Evolutionary conservation across 2,888 invertebrate species (phyloP), one percentile per base, ranked within the genome.

Genomic region (Phymatocera aterrima): DNA sequence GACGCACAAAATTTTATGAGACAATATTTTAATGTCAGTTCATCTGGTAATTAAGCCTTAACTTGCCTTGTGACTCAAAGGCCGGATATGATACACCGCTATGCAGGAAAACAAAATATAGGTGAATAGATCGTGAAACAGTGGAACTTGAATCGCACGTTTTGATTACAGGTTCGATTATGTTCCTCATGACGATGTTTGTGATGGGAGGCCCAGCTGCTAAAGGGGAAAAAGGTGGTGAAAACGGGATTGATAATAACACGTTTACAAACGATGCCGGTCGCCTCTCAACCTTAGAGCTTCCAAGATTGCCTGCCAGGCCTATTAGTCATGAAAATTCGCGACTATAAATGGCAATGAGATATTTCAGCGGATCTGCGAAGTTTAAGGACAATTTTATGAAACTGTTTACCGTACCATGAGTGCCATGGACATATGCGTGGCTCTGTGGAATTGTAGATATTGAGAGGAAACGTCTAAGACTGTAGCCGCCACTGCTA

Each of bases 141-240:
- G 2, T 0, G 21, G 12, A 54, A 21, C 10, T 18, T 24, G 18
- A 24, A 65, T 21, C 10, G 4, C 12, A 43, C 18, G 10, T 57
- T 57, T n/a, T 2, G n/a, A 81, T 89, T 88, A 79, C 90, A 96
- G 96, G 96, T 91, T 96, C 96, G 74, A 93, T 96, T 78, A 92
- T 97, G 88, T 97, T 97, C 92, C 93, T 96, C 85, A 90, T 95
- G 10, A 96, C 96, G 0, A 95, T 96, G 91, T 95, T 96, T 91
- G 90, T 97, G 80, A 96, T 97, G 94, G 96, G 95, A 61, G 95
- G 95, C 0, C 91, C 91, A 15, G 91, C 84, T 83, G 89, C 85
- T 85, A 90, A 91, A 88, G 88, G 90, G 85, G 82, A 83, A 18
- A 83, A 83, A 31, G 78, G 82, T n/a, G 61, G 80, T 57, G 88